These are phyloP conservation scores for Dolomedes plantarius DNA, from an alignment of 2,888 invertebrate species.

Conservation along the genomic window DNA sequence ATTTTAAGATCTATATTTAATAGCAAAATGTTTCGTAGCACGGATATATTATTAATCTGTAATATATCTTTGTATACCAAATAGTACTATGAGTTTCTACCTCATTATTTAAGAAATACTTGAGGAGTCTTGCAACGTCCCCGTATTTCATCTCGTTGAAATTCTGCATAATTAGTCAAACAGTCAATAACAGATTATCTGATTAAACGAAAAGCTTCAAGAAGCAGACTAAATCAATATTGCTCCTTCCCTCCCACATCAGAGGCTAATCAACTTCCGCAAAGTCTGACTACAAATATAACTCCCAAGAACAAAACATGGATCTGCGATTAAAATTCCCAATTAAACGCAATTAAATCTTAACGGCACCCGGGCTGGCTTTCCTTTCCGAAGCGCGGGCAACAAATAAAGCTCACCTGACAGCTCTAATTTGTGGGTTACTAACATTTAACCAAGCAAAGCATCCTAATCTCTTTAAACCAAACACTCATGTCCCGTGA, in stretches of 20 bases:
- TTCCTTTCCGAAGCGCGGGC: background rate
- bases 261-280: background rate
- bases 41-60: too few relatives aligned
- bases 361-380: background rate
- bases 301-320: background rate
- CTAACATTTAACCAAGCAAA: conserved; percentile 17
- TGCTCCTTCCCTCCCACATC: background rate
- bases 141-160: too few relatives aligned
- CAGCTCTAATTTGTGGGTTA: conserved; percentile 17
- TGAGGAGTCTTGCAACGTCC: too few relatives aligned
- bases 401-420: conserved; percentile 33
- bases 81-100: too few relatives aligned
- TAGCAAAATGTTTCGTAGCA: too few relatives aligned
- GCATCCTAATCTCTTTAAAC: background rate
- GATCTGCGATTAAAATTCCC: background rate
- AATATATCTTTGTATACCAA: too few relatives aligned
- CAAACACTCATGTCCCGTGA: background rate
- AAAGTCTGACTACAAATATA: background rate
- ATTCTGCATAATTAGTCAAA: too few relatives aligned
- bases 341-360: conserved; percentile 5
- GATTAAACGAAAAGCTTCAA: too few relatives aligned
- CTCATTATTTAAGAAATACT: too few relatives aligned
- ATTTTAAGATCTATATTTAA: too few relatives aligned
- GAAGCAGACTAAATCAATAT: background rate
- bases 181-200: too few relatives aligned